Evolutionary conservation across 2,797 vertebrate genomes (phyloP).

Genomic region (Lates japonicus): DNA sequence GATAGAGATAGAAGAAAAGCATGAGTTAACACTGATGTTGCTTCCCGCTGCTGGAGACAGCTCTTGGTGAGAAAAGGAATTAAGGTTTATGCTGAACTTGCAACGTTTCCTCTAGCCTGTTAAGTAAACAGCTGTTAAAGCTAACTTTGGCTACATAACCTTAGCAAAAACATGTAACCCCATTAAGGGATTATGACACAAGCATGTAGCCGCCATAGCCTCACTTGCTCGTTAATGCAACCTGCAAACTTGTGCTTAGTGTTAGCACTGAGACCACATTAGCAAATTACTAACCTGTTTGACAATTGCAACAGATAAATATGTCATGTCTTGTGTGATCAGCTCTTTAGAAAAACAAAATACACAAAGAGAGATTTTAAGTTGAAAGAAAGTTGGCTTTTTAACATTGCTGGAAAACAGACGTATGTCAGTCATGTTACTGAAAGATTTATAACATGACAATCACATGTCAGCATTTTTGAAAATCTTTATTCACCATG

Average conservation of each 20-base stretch:
- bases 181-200: too few species aligned
- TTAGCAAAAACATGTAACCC: too few species aligned
- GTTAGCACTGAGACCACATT: neutral
- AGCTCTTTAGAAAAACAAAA: neutral
- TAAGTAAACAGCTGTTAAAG: too few species aligned
- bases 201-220: neutral
- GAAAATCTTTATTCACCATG: slow-evolving; percentile 16
- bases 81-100: too few species aligned
- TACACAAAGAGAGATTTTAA: neutral
- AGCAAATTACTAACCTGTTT: neutral
- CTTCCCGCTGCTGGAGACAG: too few species aligned
- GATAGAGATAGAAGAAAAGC: too few species aligned
- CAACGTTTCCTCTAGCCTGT: too few species aligned
- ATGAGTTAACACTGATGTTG: too few species aligned
- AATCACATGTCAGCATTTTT: slow-evolving; percentile 2
- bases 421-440: neutral
- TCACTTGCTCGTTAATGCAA: neutral
- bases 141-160: too few species aligned
- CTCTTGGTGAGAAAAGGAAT: too few species aligned
- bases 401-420: slow-evolving; percentile 1
- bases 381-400: slow-evolving; percentile 1
- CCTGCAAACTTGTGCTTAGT: neutral
- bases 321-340: neutral
- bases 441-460: slow-evolving; percentile 37
- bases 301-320: neutral